phyloP scores from a whole-genome alignment of 1,140 invertebrate species.

The Zaprionus gabonicus region DNA sequence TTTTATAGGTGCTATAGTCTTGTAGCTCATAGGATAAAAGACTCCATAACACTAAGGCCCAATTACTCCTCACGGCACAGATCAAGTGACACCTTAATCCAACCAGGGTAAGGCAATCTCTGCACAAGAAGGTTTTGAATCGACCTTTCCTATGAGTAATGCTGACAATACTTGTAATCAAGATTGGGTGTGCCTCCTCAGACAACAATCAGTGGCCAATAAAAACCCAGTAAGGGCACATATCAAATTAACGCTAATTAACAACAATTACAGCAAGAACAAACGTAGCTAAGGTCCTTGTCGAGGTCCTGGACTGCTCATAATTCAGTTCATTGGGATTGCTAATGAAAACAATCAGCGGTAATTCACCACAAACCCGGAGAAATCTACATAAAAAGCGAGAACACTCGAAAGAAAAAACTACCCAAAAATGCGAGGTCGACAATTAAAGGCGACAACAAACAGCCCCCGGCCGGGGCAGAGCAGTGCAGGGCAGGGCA shows the following conservation, averaged over 20 bases:
- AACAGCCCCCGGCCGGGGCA: slow-evolving; percentile 73
- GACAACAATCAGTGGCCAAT: slow-evolving; percentile 23
- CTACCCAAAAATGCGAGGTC: slow-evolving; percentile 62
- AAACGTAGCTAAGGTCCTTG: slow-evolving; percentile 11
- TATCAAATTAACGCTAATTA: slow-evolving; percentile 82
- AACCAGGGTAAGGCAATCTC: fast-evolving
- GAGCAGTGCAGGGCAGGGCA: too few species aligned
- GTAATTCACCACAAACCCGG: slow-evolving; percentile 61
- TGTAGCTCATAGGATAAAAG: too few species aligned
- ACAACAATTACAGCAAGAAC: slow-evolving; percentile 51
- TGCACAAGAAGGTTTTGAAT: too few species aligned
- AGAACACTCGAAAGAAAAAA: slow-evolving; percentile 38
- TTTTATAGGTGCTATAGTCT: too few species aligned
- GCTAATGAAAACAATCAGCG: slow-evolving; percentile 82
- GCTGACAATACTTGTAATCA: neutral
- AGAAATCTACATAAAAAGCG: slow-evolving; percentile 64
- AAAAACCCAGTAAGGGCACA: slow-evolving; percentile 44
- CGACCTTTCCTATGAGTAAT: neutral
- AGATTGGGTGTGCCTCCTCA: neutral
- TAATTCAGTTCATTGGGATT: slow-evolving; percentile 82
- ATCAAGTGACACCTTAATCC: too few species aligned
- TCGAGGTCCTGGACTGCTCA: slow-evolving; percentile 59
- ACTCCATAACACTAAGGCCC: too few species aligned
- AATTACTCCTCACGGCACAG: too few species aligned
- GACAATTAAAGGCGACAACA: slow-evolving; percentile 81